Evolutionary conservation across 2,113 vertebrate species (phyloP), one percentile per base, ranked within the genome.

Genomic region (Campylorhamphus procurvoides): DNA sequence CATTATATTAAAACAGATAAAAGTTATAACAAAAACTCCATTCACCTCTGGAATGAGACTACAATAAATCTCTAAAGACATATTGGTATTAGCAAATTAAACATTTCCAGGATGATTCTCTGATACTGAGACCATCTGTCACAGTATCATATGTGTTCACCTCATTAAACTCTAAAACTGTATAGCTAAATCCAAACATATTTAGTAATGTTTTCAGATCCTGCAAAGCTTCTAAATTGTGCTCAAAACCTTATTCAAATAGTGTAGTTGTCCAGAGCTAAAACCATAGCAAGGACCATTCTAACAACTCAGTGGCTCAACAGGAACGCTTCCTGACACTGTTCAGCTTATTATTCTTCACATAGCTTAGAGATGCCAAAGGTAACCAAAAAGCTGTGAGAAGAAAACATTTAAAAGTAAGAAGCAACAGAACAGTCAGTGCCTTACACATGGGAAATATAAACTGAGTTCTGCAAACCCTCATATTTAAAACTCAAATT

Each of bases 101-200:
- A 62, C 23, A 39, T 55, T 86, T 64, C 15, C 27, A 84, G 20
- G 10, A 29, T 52, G 33, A 71, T 42, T 24, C 5, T 78, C 29
- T 71, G 46, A 35, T 79, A 35, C 10, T 17, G 12, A 90, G 62
- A 60, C 15, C 14, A 50, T 47, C 39, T 66, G 60, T 59, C 40
- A 71, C 29, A 75, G 31, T 46, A 23, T 67, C 0, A 0, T 35
- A 39, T 24, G 4, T 18, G 12, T 31, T 29, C 28, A 55, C 0
- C 2, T 1, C 4, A 67, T 50, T 91, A 49, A 74, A 85, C 5
- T 78, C 37, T 66, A 62, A 67, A 89, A 40, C 28, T 40, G 2
- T 10, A 17, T 18, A 16, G 39, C 23, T 71, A 72, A 79, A 86
- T 49, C 6, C 22, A 80, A 87, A 59, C 2, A 3, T 31, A 19